phyloP scores from a whole-genome alignment of 1,140 invertebrate species.

The Drosophila carrolli region DNA sequence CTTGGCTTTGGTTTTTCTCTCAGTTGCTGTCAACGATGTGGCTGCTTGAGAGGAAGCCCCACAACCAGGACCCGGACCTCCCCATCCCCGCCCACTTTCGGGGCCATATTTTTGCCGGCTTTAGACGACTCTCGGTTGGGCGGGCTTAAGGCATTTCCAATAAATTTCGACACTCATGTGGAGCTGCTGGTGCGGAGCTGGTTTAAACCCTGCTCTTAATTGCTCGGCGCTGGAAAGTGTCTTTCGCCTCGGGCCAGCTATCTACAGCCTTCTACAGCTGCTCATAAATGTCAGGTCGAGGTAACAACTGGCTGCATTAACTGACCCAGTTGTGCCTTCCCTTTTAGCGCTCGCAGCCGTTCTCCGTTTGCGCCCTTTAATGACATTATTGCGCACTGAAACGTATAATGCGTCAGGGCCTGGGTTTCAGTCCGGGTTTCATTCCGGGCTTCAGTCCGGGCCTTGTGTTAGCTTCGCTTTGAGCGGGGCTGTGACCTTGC shows the following conservation, averaged over 20 bases:
- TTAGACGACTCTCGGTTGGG: conserved; percentile 47
- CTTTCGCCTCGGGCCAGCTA: conserved; percentile 19
- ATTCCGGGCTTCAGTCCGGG: conserved; percentile 20
- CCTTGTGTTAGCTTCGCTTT: conserved; percentile 24
- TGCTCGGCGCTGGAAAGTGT: conserved; percentile 51
- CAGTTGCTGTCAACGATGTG: conserved; percentile 28
- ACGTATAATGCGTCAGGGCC: conserved; percentile 70
- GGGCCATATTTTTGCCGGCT: conserved; percentile 58
- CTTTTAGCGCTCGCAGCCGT: conserved; percentile 23
- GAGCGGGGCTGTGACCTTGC: conserved; percentile 43
- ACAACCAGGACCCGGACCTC: neutral
- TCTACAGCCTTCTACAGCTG: conserved; percentile 21
- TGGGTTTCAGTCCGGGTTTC: conserved; percentile 9
- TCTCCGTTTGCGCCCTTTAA: conserved; percentile 54
- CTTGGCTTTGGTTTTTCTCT: conserved; percentile 64
- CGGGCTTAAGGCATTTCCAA: conserved; percentile 60
- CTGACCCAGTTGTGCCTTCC: conserved; percentile 73
- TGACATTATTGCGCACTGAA: conserved; percentile 80
- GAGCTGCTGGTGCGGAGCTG: conserved; percentile 31
- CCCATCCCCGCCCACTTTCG: neutral
- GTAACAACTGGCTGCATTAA: conserved; percentile 74
- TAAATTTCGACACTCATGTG: conserved; percentile 71
- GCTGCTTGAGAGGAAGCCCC: conserved; percentile 10
- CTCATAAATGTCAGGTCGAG: conserved; percentile 76
- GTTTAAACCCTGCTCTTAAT: conserved; percentile 64